Evolutionary conservation across 2,113 vertebrate genomes (phyloP).

Genomic region (Podarcis cretensis): DNA sequence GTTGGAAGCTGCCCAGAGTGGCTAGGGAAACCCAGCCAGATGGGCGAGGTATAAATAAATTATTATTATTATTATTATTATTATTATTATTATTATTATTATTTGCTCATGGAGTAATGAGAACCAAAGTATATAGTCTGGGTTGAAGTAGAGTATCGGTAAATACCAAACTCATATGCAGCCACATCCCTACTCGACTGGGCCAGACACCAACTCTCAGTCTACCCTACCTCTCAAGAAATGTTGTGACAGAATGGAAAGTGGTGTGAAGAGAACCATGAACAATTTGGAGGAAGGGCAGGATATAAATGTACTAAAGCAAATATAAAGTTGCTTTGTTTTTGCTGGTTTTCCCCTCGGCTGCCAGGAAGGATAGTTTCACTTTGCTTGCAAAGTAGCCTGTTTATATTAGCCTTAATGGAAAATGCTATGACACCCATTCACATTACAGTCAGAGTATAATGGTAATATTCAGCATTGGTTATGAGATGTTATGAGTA

Average conservation of each 20-base stretch:
- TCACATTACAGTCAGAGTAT: conserved; percentile 9
- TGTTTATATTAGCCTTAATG: conserved; percentile 12
- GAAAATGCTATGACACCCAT: conserved; percentile 3
- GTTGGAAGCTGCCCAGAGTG: too few species aligned
- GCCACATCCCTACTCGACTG: background rate
- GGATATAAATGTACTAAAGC: background rate
- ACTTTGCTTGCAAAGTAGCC: conserved; percentile 7
- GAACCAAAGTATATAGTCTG: background rate
- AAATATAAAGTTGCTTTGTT: background rate
- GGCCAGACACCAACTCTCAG: background rate
- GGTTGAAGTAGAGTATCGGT: background rate
- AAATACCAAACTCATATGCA: background rate
- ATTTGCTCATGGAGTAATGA: background rate
- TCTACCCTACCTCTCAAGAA: background rate
- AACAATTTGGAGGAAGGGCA: background rate
- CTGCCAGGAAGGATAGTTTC: background rate
- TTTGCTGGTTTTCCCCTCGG: background rate
- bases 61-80: too few species aligned
- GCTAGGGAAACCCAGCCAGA: too few species aligned
- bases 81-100: too few species aligned
- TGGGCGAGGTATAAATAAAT: too few species aligned
- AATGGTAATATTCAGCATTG: conserved; percentile 11
- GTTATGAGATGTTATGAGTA: conserved; percentile 24
- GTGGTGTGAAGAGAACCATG: background rate
- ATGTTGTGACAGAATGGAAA: background rate